Base-by-base conservation (phyloP, 2,797 vertebrate species). In the Sciurus carolinensis region DNA sequence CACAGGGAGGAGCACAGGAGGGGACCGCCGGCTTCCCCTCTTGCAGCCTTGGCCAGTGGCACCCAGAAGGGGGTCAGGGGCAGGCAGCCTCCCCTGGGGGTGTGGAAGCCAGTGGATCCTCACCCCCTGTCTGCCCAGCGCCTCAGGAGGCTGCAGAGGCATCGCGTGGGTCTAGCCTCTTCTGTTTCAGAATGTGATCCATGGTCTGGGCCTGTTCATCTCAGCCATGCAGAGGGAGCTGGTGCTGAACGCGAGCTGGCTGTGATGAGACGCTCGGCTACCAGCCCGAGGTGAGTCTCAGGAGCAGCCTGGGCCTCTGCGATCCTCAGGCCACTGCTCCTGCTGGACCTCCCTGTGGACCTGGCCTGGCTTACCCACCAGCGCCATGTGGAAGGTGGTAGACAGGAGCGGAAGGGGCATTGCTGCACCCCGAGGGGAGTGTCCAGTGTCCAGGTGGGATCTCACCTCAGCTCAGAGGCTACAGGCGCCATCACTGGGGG, bases 71-170 rank as follows among this genome's bases (percentile, higher is more conserved):
- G 4, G 92, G 97, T 80, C 87, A 33, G 85, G 94, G 76, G 88
- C 95, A 90, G 95, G 79, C 15, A 77, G 93, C 91, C 89, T n/a
- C 94, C 80, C 44, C 75, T 81, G 85, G 97, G 93, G 87, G 89
- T 39, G 96, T 73, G 3, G 1, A 93, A 84, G 84, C 96, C 95
- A 96, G 98, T 97, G 95, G 97, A 96, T 96, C 96, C 97, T 97
- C 96, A 62, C 77, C 97, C 94, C n/a, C 64, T 91, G 59, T 88
- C 77, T 2, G 15, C 96, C 36, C 75, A 96, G 82, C 82, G 96
- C 93, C 88, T 64, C 69, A 96, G 96, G 97, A 97, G 97, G 93
- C 89, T 91, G 88, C 94, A 94, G 95, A 92, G 91, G 88, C 71
- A 87, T 94, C 71, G 84, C 47, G 81, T 28, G 47, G 0, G 0